Evolutionary conservation across 35 echinoderm and acorn worm genomes (phyloP).

Genomic region (Apostichopus californicus): DNA sequence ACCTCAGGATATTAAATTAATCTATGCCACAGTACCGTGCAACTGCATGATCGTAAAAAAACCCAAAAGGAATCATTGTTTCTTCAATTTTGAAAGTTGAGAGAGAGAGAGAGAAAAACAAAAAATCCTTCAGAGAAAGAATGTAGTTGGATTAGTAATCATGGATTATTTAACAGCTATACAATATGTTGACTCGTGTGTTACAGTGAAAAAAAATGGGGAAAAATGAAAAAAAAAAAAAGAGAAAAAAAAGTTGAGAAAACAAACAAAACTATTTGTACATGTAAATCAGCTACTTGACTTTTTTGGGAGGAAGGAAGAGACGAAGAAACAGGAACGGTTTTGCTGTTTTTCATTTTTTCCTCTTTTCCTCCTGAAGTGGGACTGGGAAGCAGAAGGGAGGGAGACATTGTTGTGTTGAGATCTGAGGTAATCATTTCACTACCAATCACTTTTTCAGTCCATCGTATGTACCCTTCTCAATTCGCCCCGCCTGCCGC

Average conservation of each 20-base stretch:
- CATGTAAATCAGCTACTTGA: too few species aligned
- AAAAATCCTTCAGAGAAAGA: neutral
- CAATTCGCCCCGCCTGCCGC: slow-evolving; percentile 36
- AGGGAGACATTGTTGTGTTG: neutral
- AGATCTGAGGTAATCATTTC: slow-evolving; percentile 28
- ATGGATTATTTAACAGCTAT: slow-evolving; percentile 39
- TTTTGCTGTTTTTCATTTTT: too few species aligned
- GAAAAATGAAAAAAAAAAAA: neutral
- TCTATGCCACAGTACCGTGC: too few species aligned
- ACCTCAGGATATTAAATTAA: too few species aligned
- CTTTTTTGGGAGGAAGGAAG: too few species aligned
- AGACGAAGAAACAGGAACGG: too few species aligned
- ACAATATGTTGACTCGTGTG: slow-evolving; percentile 23
- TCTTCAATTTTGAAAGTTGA: neutral
- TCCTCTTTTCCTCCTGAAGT: neutral
- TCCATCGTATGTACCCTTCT: neutral
- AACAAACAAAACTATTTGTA: too few species aligned
- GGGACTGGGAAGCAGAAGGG: neutral
- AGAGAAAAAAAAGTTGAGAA: neutral
- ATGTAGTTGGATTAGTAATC: slow-evolving; percentile 27
- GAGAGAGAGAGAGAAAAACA: neutral
- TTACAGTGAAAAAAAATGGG: neutral
- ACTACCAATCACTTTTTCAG: neutral
- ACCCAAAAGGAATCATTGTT: too few species aligned
- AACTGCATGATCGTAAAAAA: too few species aligned